Evolutionary conservation across 2,888 invertebrate species (phyloP).

Genomic region (Lumbricus terrestris): DNA sequence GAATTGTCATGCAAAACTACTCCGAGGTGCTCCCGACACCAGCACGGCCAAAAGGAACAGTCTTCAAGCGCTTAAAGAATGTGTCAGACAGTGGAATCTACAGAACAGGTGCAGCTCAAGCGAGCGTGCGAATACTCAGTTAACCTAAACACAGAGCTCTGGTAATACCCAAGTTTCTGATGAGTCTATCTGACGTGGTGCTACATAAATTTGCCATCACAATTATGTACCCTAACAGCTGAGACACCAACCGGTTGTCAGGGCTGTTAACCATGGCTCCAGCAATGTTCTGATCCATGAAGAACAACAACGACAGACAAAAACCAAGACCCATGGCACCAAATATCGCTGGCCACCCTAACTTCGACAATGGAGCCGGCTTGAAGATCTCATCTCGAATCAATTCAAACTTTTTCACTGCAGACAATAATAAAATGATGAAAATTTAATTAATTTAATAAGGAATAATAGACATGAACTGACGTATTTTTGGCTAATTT

Average conservation of each 20-base stretch:
- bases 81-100: too few species aligned
- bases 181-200: too few species aligned
- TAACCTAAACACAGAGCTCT: too few species aligned
- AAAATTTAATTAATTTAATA: not conserved
- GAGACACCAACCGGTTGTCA: constrained; percentile 64
- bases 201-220: too few species aligned
- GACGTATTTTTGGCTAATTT: not conserved
- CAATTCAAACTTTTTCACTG: constrained; percentile 31
- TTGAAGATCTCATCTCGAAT: constrained; percentile 29
- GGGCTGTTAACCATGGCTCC: constrained; percentile 67
- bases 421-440: not conserved
- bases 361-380: constrained; percentile 23
- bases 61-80: too few species aligned
- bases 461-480: not conserved
- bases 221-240: too few species aligned
- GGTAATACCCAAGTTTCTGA: not conserved
- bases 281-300: constrained; percentile 68
- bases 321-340: constrained; percentile 65
- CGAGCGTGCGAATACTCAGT: too few species aligned
- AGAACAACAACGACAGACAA: constrained; percentile 66
- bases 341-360: constrained; percentile 56
- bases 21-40: too few species aligned
- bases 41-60: too few species aligned
- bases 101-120: too few species aligned
- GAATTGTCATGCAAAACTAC: too few species aligned